Evolutionary conservation across 2,888 invertebrate species (phyloP), one percentile per base, ranked within the genome.

Genomic region (Noctua fimbriata): DNA sequence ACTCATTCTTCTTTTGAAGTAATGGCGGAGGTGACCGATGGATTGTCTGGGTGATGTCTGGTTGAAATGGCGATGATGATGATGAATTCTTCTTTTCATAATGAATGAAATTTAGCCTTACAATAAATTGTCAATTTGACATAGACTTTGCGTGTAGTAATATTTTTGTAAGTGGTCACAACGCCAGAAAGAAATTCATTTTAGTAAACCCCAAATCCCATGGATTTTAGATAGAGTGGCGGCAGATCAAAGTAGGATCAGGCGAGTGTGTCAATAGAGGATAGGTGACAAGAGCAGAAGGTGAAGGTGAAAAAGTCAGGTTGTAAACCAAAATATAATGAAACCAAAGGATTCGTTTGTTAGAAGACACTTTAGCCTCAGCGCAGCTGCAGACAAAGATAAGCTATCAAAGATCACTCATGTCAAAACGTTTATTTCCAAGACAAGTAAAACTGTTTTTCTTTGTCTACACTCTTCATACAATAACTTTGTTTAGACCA

Each of bases 351-450:
- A 49, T 58, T 65, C 0, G 28, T 66, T 60, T 52, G 36, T 36
- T 28, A 60, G 32, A 67, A 58, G 18, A 24, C 4, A 24, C 14
- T 76, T 71, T 47, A 67, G n/a, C 21, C 36, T 9, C 28, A 60
- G n/a, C 36, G 28, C 65, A 55, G 47, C 67, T 70, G 60, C 55
- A 36, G 58, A 14, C 66, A 28, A 70, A 78, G 78, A 78, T 78
- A 78, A 83, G 66, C 32, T 83, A 77, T 73, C 77, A 60, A 70
- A 67, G 73, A 78, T 70, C 49, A 78, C 52, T 67, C n/a, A 71
- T 28, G 63, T 49, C 67, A 78, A 63, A 18, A 14, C 55, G n/a
- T 71, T 77, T 58, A 55, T 36, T 60, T 47, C 24, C 7, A 71
- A 71, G 21, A 81, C 41, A 47, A n/a, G 7, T 41, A 28, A 55